These are phyloP conservation scores for Cryptus viduatorius DNA, from an alignment of 2,888 invertebrate species.

Conservation along the genomic window DNA sequence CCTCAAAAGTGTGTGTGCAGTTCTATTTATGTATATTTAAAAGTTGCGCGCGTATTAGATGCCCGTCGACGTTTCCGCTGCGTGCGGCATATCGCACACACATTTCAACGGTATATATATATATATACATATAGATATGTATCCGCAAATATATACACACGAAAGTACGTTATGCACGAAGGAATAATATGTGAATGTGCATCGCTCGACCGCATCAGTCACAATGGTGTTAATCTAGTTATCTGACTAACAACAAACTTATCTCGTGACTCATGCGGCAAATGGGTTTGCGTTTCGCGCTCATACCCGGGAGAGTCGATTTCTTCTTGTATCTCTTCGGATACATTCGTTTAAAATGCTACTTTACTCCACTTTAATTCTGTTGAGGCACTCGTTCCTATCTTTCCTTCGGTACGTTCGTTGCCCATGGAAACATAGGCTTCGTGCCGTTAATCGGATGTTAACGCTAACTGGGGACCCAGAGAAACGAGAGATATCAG, in stretches of 20 bases:
- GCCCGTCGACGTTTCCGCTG: background rate
- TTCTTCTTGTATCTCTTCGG: constrained; percentile 1
- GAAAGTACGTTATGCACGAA: constrained; percentile 4
- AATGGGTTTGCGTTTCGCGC: constrained; percentile 55
- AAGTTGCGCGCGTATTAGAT: background rate
- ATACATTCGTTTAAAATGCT: background rate
- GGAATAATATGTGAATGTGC: constrained; percentile 51
- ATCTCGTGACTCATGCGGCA: constrained; percentile 78
- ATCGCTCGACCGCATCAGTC: constrained; percentile 71
- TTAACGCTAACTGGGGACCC: constrained; percentile 18
- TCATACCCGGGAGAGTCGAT: background rate
- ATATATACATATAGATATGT: background rate
- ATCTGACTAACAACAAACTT: constrained; percentile 81
- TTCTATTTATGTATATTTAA: constrained; percentile 27
- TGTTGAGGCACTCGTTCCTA: background rate
- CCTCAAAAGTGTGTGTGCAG: background rate
- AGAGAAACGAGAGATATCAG: constrained; percentile 36
- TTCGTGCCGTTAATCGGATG: constrained; percentile 22
- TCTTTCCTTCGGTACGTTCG: constrained; percentile 12
- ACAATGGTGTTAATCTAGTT: constrained; percentile 82
- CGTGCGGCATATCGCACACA: background rate
- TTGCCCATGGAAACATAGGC: constrained; percentile 1
- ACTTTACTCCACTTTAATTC: constrained; percentile 14
- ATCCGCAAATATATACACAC: background rate
- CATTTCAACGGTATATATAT: background rate